Conservation (phyloP, 2,888 invertebrate genomes). For the Parnassius apollo region DNA sequence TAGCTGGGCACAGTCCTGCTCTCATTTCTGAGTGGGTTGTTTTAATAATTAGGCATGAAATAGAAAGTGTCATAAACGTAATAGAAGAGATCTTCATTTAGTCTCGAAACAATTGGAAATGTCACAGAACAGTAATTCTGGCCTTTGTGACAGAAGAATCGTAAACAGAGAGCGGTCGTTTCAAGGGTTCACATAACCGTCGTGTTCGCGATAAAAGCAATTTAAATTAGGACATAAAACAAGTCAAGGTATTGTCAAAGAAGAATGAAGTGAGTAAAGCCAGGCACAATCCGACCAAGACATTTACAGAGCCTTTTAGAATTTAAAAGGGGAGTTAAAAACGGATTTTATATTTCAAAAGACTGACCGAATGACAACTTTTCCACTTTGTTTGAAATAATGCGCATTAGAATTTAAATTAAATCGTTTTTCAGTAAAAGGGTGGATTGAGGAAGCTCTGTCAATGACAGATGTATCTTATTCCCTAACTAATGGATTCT, state of each 20-base stretch:
- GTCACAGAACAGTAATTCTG: slow-evolving; percentile 50
- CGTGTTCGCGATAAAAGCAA: slow-evolving; percentile 60
- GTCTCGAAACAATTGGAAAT: slow-evolving; percentile 52
- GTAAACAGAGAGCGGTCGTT: slow-evolving; percentile 45
- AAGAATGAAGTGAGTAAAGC: slow-evolving; percentile 50
- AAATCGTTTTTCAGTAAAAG: slow-evolving; percentile 4
- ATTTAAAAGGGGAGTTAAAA: slow-evolving; percentile 50
- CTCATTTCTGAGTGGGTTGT: neutral
- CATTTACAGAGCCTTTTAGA: slow-evolving; percentile 50
- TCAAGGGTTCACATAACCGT: slow-evolving; percentile 47
- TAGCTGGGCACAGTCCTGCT: too few relatives aligned
- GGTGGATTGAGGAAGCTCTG: neutral
- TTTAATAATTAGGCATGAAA: slow-evolving; percentile 5
- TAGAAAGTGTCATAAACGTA: neutral
- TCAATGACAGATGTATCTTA: slow-evolving; percentile 4
- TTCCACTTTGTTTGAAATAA: slow-evolving; percentile 34
- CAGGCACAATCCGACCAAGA: slow-evolving; percentile 58
- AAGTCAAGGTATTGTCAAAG: slow-evolving; percentile 69
- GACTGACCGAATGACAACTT: slow-evolving; percentile 41
- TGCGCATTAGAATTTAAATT: slow-evolving; percentile 13
- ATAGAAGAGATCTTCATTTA: slow-evolving; percentile 37
- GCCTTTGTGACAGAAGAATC: slow-evolving; percentile 57
- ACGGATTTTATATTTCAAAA: slow-evolving; percentile 50
- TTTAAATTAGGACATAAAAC: slow-evolving; percentile 57
- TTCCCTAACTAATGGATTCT: too few relatives aligned